Percentiles rank a stretch among this genome's conserved stretches.
Evolutionary conservation across 2,113 vertebrate species (phyloP).

Genomic region (Lepus americanus): DNA sequence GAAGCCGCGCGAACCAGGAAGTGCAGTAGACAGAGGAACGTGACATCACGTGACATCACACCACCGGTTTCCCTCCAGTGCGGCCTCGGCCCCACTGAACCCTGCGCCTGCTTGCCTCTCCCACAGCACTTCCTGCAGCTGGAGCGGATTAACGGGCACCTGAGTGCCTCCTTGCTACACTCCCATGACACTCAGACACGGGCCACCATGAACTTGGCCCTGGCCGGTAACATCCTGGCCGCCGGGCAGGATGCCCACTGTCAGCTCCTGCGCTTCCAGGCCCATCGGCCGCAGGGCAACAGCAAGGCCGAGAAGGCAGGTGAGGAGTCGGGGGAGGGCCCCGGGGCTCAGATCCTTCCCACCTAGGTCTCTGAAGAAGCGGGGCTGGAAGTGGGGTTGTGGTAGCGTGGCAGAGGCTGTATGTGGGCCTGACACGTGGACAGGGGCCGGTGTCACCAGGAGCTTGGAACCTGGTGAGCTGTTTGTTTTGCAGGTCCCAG

Average conservation of each 20-base stretch:
- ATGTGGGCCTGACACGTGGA: not conserved
- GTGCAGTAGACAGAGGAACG: not conserved
- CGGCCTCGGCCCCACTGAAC: not conserved
- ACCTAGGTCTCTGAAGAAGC: not conserved
- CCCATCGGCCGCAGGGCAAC: constrained; percentile 59
- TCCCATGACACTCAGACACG: constrained; percentile 93
- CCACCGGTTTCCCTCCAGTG: not conserved
- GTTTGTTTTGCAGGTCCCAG: constrained; percentile 75
- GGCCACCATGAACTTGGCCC: constrained; percentile 96
- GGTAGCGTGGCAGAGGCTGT: not conserved
- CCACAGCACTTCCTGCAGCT: constrained; percentile 94
- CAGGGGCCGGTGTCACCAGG: not conserved
- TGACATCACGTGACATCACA: not conserved
- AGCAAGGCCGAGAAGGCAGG: constrained; percentile 84
- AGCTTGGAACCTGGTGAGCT: constrained; percentile 23
- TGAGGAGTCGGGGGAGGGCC: constrained; percentile 73
- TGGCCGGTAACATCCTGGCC: constrained; percentile 92
- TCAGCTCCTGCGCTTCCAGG: constrained; percentile 91
- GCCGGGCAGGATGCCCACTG: constrained; percentile 95
- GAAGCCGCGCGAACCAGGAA: not conserved
- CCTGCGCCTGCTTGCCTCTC: not conserved
- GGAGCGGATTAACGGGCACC: constrained; percentile 89
- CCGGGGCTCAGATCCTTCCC: not conserved
- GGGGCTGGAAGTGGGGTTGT: not conserved
- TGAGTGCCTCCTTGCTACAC: constrained; percentile 93